Evolutionary conservation across 2,113 vertebrate species (phyloP), one percentile per base, ranked within the genome.

Genomic region (Tapirus terrestris): DNA sequence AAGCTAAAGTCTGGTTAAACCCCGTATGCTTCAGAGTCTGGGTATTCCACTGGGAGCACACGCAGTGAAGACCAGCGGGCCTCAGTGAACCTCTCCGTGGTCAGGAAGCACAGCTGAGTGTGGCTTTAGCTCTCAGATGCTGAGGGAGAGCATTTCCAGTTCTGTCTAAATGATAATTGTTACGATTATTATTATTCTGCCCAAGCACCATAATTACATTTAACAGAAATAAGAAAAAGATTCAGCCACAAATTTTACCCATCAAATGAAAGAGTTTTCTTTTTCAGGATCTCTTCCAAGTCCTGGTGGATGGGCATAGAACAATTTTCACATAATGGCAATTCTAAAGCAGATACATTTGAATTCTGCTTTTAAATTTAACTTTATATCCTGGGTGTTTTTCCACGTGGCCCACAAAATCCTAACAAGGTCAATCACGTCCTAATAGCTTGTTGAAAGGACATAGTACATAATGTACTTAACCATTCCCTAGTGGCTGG

Each of bases 11-110:
- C 82, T 33, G 51, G 70, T 27, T 20, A 10, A n/a, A 39, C 5
- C 31, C 18, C 6, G 0, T 1, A 1, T 11, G 33, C 65, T 77
- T 29, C 45, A 6, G 80, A 36, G 9, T 36, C 33, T 12, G 20
- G 36, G 36, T 1, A 20, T 23, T 31, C n/a, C 13, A 1, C 0
- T 0, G 48, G 83, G 18, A 58, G 29, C 23, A 5, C 6, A 2
- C 0, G 2, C 1, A 4, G 51, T 2, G 8, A 27, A 14, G 17
- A 56, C 73, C 18, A 3, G 31, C 12, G 18, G 61, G 58, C n/a
- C 48, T 51, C 36, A 0, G 36, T 4, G 36, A 58, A 17, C 29
- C 33, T 27, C 4, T 1, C 6, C 6, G 14, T 0, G 6, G 17
- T 53, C 67, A n/a, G 56, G 56, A 58, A 21, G 10, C 67, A 23